Base-by-base conservation (phyloP, 2,888 invertebrate species). In the Erynnis tages region DNA sequence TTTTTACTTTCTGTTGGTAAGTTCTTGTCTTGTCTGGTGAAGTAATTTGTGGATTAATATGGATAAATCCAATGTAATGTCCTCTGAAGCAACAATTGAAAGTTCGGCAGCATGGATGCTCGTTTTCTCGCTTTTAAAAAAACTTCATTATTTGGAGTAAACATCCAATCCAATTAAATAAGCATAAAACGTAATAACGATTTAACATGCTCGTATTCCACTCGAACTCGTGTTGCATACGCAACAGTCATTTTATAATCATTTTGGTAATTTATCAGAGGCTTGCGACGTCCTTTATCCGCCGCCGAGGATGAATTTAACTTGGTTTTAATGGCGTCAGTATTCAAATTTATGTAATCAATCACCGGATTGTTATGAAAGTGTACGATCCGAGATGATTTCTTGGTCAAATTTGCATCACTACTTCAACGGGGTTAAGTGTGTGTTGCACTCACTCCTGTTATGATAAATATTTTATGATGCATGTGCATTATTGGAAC, bases 291-390 rank as follows among this genome's bases (percentile, higher is more conserved):
- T 79, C 82, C 82, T 84, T 87, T 81, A 83, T 76, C 73, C 75
- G 73, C 79, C 69, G 82, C 82, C 85, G 83, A 79, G 64, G 75
- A 79, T 82, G 77, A 79, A 79, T 85, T 88, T 84, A 88, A 88
- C 87, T 84, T 82, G 76, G 69, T 76, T 83, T 84, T 85, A 85
- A 87, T 80, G 68, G 79, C 78, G 75, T 78, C 76, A 76, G 80
- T 81, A 84, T 88, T 88, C 74, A 84, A 82, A 87, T 87, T 85
- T 80, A 81, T 81, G 76, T 82, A 86, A 89, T 89, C 87, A 88
- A 88, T 89, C 88, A 89, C 73, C 60, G 70, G 80, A 81, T 88
- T 80, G 85, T 88, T 89, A 86, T 86, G 88, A 88, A 88, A 88
- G 84, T 81, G 79, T 82, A 77, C 77, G 76, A 82, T 85, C 82